Conservation (phyloP, 1,140 invertebrate genomes). For the Drosophila pseudoobscura region DNA sequence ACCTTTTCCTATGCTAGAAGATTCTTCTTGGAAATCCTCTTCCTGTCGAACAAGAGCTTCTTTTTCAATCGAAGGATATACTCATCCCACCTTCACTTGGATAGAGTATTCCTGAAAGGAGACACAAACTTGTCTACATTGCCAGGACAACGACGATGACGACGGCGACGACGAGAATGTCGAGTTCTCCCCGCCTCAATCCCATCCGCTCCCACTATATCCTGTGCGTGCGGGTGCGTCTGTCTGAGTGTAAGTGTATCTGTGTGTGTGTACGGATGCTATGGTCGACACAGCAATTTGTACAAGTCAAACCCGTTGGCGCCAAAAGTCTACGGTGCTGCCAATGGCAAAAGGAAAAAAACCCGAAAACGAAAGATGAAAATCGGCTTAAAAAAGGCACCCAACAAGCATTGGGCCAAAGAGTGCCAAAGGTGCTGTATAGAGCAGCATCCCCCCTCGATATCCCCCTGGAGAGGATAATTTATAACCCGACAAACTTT, state of each 20-base stretch:
- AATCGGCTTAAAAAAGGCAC: conserved; percentile 70
- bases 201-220: conserved; percentile 1
- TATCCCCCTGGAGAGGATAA: conserved; percentile 51
- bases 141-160: conserved; percentile 56
- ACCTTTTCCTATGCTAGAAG: too few relatives aligned
- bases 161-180: conserved; percentile 37
- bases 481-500: conserved; percentile 79
- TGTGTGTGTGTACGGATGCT: conserved; percentile 37
- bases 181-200: conserved; percentile 17
- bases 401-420: conserved; percentile 39
- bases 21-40: too few relatives aligned
- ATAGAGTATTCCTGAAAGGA: conserved; percentile 27
- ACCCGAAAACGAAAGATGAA: conserved; percentile 66
- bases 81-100: too few relatives aligned
- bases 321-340: conserved; percentile 76
- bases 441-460: conserved; percentile 14
- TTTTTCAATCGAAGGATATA: not conserved
- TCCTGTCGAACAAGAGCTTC: too few relatives aligned
- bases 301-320: conserved; percentile 79
- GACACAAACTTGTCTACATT: conserved; percentile 36
- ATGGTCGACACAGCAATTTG: conserved; percentile 76
- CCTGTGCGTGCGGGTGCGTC: conserved; percentile 73
- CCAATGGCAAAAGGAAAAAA: conserved; percentile 68
- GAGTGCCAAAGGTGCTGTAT: conserved; percentile 73
- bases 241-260: conserved; percentile 16